Evolutionary conservation across 2,888 invertebrate genomes (phyloP).

Genomic region (Eupithecia subfuscata): DNA sequence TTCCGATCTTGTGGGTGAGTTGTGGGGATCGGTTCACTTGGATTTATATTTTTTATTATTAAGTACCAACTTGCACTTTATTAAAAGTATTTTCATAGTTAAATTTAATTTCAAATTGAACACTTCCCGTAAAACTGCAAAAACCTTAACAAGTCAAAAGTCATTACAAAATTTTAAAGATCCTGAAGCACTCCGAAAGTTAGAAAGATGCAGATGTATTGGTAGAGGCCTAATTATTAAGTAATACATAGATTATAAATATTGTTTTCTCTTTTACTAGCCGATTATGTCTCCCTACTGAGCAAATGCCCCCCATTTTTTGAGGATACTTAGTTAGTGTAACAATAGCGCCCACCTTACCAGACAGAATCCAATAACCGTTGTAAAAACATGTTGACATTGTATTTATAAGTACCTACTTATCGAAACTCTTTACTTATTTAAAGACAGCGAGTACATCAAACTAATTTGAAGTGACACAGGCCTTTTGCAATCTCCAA

Average conservation of each 20-base stretch:
- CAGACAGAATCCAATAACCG: not conserved
- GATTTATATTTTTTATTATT: not conserved
- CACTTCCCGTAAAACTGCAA: not conserved
- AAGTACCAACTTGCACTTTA: not conserved
- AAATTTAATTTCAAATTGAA: not conserved
- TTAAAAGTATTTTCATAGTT: not conserved
- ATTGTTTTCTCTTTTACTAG: not conserved
- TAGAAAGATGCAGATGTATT: not conserved
- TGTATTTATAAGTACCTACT: not conserved
- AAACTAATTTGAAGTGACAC: slow-evolving; percentile 13
- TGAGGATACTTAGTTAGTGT: not conserved
- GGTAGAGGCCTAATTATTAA: not conserved
- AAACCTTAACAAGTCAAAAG: not conserved
- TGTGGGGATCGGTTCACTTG: not conserved
- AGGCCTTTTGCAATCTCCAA: slow-evolving; percentile 12
- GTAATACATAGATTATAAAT: not conserved
- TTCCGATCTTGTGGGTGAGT: slow-evolving; percentile 27
- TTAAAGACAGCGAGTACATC: not conserved
- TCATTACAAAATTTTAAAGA: not conserved
- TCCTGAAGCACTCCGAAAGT: not conserved
- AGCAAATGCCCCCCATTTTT: not conserved
- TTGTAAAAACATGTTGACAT: not conserved
- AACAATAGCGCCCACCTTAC: not conserved
- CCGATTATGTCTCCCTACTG: not conserved
- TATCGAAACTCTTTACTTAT: not conserved